Evolutionary conservation across 1,140 invertebrate genomes (phyloP).

Genomic region (Papilio aristodemus): DNA sequence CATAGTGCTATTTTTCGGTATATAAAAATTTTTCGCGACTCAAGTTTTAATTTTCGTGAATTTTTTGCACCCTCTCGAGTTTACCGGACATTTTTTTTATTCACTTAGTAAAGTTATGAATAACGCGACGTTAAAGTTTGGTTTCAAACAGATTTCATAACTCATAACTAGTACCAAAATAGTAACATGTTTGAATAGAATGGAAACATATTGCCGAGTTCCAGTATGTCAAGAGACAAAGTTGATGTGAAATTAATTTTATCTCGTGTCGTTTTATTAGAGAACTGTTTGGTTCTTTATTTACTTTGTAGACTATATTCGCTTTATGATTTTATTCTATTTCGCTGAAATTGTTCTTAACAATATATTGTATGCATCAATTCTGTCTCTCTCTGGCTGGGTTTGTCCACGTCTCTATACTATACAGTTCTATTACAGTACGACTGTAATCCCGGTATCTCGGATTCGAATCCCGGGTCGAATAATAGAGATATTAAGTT

Average conservation of each 20-base stretch:
- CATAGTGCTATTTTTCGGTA: slow-evolving; percentile 26
- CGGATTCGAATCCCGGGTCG: too few relatives aligned
- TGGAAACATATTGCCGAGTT: background rate
- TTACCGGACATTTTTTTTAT: slow-evolving; percentile 15
- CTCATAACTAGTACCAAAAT: background rate
- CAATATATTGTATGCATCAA: too few relatives aligned
- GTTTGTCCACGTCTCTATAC: too few relatives aligned
- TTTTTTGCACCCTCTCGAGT: slow-evolving; percentile 27
- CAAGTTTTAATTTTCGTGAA: slow-evolving; percentile 29
- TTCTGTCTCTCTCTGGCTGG: too few relatives aligned
- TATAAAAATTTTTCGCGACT: slow-evolving; percentile 2
- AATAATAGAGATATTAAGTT: too few relatives aligned
- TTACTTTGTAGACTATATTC: background rate
- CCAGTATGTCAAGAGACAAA: background rate
- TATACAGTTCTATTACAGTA: too few relatives aligned
- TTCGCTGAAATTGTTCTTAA: too few relatives aligned
- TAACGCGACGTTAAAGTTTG: slow-evolving; percentile 18
- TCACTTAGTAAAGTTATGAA: slow-evolving; percentile 20
- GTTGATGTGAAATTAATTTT: background rate
- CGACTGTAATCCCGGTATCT: too few relatives aligned
- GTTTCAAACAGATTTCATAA: slow-evolving; percentile 15
- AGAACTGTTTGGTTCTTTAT: background rate
- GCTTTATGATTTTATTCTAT: background rate
- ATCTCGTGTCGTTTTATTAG: background rate
- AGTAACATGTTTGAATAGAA: slow-evolving; percentile 14